phyloP scores from a whole-genome alignment of 2,888 invertebrate species.

The Drosophila anomalata region DNA sequence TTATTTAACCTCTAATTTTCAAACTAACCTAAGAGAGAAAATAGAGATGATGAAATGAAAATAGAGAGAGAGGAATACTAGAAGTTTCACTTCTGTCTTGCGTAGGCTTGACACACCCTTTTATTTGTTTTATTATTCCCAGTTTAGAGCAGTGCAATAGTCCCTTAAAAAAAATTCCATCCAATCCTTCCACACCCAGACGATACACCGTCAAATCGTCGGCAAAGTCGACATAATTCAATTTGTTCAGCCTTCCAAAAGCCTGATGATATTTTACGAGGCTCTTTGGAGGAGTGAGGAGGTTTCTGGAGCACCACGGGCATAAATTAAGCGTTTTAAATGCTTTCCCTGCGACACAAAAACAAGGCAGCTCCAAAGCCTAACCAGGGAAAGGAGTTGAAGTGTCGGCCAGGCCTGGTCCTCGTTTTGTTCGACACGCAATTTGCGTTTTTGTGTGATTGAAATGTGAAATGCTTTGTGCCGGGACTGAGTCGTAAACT shows the following conservation, averaged over 20 bases:
- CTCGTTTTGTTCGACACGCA: conserved; percentile 53
- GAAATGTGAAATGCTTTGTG: conserved; percentile 47
- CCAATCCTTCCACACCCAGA: conserved; percentile 11
- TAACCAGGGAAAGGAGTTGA: conserved; percentile 18
- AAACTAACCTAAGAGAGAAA: no score
- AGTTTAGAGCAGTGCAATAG: conserved; percentile 2
- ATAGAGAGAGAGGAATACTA: no score
- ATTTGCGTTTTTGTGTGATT: conserved; percentile 55
- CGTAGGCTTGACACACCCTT: no score
- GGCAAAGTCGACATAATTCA: conserved; percentile 64
- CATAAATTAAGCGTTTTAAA: conserved; percentile 40
- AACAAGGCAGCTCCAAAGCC: background rate
- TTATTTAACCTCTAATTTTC: no score
- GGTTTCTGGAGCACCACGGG: conserved; percentile 17
- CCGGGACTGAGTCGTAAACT: conserved; percentile 59
- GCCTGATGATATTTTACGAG: conserved; percentile 43
- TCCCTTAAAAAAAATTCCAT: background rate
- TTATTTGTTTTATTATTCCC: background rate
- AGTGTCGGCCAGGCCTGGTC: conserved; percentile 13
- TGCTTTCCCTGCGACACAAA: conserved; percentile 7
- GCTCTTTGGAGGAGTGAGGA: conserved; percentile 12
- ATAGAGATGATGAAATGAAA: no score
- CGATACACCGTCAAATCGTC: conserved; percentile 52
- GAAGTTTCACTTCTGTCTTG: no score
- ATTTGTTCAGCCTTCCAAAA: conserved; percentile 48